A percentile compares a stretch with the other conserved stretches of the same genome.
Evolutionary conservation across 2,113 vertebrate genomes (phyloP).

Genomic region (rat (Rattus norvegicus)): DNA sequence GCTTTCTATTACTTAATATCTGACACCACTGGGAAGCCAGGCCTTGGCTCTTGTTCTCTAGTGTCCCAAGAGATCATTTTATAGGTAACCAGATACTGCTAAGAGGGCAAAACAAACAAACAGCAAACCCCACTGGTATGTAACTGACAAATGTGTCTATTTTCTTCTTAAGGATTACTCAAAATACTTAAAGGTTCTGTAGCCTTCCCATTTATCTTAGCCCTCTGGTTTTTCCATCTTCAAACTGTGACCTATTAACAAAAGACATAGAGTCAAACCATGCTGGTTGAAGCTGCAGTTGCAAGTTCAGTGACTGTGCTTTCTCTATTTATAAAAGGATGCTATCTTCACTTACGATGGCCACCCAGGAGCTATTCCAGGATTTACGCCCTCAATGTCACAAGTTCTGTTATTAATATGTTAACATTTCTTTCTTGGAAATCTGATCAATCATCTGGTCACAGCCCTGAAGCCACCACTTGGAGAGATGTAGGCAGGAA

Average conservation of each 20-base stretch:
- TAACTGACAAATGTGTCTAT: neutral
- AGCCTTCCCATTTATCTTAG: conserved; percentile 1
- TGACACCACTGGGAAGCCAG: neutral
- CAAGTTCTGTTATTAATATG: neutral
- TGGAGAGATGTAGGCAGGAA: too few species aligned
- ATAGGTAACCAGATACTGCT: neutral
- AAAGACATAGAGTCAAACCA: neutral
- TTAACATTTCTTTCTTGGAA: neutral
- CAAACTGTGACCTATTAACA: neutral
- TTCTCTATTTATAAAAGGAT: neutral
- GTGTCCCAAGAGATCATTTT: neutral
- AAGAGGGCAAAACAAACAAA: too few species aligned
- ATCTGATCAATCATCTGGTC: neutral
- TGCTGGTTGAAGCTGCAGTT: neutral
- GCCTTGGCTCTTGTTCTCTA: neutral
- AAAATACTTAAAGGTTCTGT: conserved; percentile 1
- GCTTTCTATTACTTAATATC: neutral
- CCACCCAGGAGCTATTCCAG: neutral
- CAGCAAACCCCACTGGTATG: neutral
- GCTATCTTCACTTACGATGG: neutral
- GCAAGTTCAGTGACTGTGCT: conserved; percentile 1
- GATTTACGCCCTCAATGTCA: neutral
- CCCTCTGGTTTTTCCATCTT: neutral
- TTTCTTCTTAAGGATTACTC: neutral
- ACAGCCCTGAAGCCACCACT: neutral